A percentile compares a stretch with the other conserved stretches of the same genome.
Evolutionary conservation across 2,888 invertebrate species (phyloP).

Genomic region (Carabus problematicus): DNA sequence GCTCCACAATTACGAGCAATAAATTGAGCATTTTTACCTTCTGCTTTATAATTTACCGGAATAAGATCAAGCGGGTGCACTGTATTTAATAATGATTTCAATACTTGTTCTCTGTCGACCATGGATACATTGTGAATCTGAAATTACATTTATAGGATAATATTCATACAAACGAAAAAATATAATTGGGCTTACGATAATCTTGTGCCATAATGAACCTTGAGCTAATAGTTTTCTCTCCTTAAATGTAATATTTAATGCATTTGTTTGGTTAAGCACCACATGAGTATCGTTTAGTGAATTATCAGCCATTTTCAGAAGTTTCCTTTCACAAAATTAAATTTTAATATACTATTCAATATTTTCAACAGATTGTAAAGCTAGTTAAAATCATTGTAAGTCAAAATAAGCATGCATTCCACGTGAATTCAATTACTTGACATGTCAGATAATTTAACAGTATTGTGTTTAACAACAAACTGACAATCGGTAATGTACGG

Average conservation of each 20-base stretch:
- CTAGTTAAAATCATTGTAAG: too few relatives aligned
- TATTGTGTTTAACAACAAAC: too few relatives aligned
- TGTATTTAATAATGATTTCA: constrained; percentile 59
- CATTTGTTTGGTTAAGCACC: constrained; percentile 38
- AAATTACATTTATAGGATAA: constrained; percentile 30
- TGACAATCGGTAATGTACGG: too few relatives aligned
- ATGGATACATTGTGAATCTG: constrained; percentile 54
- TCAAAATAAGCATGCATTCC: too few relatives aligned
- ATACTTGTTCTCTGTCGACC: constrained; percentile 55
- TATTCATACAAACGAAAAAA: not conserved
- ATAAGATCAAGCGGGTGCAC: constrained; percentile 62
- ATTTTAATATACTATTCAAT: not conserved
- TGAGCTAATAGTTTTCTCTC: constrained; percentile 28
- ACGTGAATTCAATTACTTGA: too few relatives aligned
- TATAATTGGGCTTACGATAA: constrained; percentile 40
- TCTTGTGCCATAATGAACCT: constrained; percentile 44
- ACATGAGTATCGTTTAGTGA: not conserved
- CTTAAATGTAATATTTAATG: constrained; percentile 20
- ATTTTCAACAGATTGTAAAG: too few relatives aligned
- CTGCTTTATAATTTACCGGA: constrained; percentile 59
- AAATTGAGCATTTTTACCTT: constrained; percentile 57
- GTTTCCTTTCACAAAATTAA: not conserved
- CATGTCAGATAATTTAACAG: too few relatives aligned
- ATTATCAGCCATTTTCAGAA: constrained; percentile 8
- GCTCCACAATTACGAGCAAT: constrained; percentile 61